Percentiles rank a stretch among this genome's conserved stretches.
Conservation (phyloP, 1,140 invertebrate genomes). For the Halesus radiatus region DNA sequence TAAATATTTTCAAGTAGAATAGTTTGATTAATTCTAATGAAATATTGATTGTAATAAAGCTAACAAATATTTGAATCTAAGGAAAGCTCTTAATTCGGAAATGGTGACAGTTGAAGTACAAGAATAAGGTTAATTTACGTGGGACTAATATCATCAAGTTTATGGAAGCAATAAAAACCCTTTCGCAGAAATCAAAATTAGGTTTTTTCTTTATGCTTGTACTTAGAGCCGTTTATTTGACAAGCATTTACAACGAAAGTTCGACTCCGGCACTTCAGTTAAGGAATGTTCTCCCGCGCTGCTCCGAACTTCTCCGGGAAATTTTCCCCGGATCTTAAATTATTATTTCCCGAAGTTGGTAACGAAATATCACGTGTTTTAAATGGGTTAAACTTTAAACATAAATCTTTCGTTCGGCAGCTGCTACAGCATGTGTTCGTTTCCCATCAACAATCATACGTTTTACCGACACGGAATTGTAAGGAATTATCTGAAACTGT, state of each 20-base stretch:
- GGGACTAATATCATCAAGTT: slow-evolving; percentile 2
- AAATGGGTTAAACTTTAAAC: slow-evolving; percentile 56
- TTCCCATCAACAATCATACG: slow-evolving; percentile 51
- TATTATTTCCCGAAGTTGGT: slow-evolving; percentile 55
- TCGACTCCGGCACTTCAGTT: slow-evolving; percentile 20
- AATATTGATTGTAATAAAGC: too few species aligned
- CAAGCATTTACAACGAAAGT: slow-evolving; percentile 44
- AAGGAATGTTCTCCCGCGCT: slow-evolving; percentile 19
- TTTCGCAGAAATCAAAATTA: slow-evolving; percentile 22
- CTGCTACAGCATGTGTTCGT: slow-evolving; percentile 44
- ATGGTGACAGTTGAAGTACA: too few species aligned
- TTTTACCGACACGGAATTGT: slow-evolving; percentile 38
- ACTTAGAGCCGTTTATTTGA: slow-evolving; percentile 35
- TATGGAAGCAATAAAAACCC: background rate
- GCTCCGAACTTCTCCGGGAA: slow-evolving; percentile 29
- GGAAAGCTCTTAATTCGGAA: too few species aligned
- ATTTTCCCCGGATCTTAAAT: slow-evolving; percentile 47
- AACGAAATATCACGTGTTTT: slow-evolving; percentile 58
- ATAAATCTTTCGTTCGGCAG: slow-evolving; percentile 57
- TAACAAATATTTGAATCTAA: too few species aligned
- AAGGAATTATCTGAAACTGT: background rate
- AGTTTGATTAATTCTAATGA: too few species aligned
- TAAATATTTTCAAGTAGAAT: too few species aligned
- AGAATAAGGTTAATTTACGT: background rate
- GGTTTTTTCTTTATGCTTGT: slow-evolving; percentile 18